Evolutionary conservation across 2,113 vertebrate species (phyloP).

Genomic region (Lipophrys pholis): DNA sequence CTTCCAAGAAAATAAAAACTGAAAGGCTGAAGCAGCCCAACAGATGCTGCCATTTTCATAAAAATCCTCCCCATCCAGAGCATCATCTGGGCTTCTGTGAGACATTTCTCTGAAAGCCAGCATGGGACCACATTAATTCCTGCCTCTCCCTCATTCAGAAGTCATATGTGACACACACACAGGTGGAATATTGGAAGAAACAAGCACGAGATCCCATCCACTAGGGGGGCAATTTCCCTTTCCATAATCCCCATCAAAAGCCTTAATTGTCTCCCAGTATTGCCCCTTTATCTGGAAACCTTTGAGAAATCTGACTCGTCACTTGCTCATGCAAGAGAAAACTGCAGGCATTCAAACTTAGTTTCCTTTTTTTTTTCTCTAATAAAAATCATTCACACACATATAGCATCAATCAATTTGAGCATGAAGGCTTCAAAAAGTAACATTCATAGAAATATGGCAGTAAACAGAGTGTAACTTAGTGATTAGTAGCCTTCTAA

Average conservation of each 20-base stretch:
- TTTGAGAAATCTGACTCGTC: slow-evolving; percentile 1
- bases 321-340: not conserved
- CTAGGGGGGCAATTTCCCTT: not conserved
- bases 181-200: not conserved
- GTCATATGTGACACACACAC: not conserved
- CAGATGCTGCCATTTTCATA: slow-evolving; percentile 6
- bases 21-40: slow-evolving; percentile 18
- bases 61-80: not conserved
- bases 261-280: slow-evolving; percentile 4
- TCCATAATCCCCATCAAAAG: slow-evolving; percentile 3
- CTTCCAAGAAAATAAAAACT: slow-evolving; percentile 7
- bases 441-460: too few species aligned
- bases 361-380: too few species aligned
- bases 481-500: too few species aligned
- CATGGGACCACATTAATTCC: not conserved
- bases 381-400: too few species aligned
- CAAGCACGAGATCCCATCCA: not conserved
- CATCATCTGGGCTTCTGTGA: not conserved
- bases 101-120: slow-evolving; percentile 12
- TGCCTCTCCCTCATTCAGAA: slow-evolving; percentile 7
- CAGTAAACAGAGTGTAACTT: too few species aligned
- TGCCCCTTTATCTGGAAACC: slow-evolving; percentile 2
- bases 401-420: too few species aligned
- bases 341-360: not conserved
- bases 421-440: too few species aligned